Evolutionary conservation across 2,888 invertebrate species (phyloP).

Genomic region (Ptycholaimellus sp.): DNA sequence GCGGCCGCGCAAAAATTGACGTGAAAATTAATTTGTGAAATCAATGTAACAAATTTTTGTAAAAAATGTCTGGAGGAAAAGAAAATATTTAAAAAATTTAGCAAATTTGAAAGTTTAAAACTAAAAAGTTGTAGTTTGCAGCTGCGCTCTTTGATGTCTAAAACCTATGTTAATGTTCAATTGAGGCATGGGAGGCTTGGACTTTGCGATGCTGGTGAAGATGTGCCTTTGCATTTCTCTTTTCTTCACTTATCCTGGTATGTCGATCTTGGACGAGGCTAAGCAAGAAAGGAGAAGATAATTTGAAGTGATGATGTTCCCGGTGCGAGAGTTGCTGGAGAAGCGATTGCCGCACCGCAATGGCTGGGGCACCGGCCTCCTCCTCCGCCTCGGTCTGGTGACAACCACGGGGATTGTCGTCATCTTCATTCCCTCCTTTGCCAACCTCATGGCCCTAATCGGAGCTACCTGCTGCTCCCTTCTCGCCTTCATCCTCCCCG

Average conservation of each 20-base stretch:
- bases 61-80: no score
- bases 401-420: constrained; percentile 27
- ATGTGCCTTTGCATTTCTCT: constrained; percentile 29
- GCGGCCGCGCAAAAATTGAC: no score
- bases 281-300: no score
- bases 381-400: constrained; percentile 26
- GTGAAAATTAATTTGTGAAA: no score
- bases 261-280: no score
- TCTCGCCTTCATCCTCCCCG: constrained; percentile 30
- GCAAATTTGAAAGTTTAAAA: no score
- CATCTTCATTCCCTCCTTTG: constrained; percentile 28
- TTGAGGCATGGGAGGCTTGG: constrained; percentile 11
- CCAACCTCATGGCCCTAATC: constrained; percentile 29
- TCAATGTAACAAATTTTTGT: no score
- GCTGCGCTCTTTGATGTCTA: background rate
- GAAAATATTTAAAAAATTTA: no score
- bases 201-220: constrained; percentile 30
- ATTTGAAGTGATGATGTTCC: constrained; percentile 27
- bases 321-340: constrained; percentile 25
- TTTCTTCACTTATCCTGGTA: constrained; percentile 31
- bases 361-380: no score
- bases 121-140: no score
- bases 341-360: no score
- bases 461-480: constrained; percentile 31
- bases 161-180: no score